Conservation (phyloP, 2,113 vertebrate genomes). For the Cryptomyrus ogoouensis region DNA sequence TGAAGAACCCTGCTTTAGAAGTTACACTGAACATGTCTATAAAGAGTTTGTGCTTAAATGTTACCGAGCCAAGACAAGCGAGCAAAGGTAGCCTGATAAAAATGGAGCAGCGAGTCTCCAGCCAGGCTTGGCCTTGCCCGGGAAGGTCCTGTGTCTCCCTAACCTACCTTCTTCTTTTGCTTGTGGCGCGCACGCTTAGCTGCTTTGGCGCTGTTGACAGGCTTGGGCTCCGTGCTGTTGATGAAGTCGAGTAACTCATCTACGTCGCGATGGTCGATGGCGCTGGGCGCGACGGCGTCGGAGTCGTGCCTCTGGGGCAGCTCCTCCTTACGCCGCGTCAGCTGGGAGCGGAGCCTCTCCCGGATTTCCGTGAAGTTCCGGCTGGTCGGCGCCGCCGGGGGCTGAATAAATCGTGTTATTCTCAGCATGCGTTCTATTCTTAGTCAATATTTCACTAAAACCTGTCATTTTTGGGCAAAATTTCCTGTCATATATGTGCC, state of each 20-base stretch:
- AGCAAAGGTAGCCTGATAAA: not conserved
- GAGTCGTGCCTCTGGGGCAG: conserved; percentile 81
- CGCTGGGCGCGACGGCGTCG: conserved; percentile 64
- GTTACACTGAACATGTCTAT: not conserved
- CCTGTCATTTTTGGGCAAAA: not conserved
- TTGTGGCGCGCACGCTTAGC: conserved; percentile 96
- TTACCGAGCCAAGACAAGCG: not conserved
- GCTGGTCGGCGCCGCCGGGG: conserved; percentile 92
- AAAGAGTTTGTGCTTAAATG: not conserved
- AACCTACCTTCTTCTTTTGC: conserved; percentile 95
- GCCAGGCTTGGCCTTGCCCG: not conserved
- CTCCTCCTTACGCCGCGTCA: conserved; percentile 94
- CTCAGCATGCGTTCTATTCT: not conserved
- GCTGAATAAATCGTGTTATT: conserved; percentile 55
- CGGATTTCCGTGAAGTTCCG: conserved; percentile 96
- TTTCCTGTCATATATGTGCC: not conserved
- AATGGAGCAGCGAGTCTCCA: not conserved
- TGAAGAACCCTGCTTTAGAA: not conserved
- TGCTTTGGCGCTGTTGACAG: conserved; percentile 91
- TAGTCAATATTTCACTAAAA: not conserved
- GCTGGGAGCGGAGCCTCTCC: conserved; percentile 88
- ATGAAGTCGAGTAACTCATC: conserved; percentile 94
- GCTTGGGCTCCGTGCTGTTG: conserved; percentile 92
- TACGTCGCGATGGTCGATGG: conserved; percentile 85
- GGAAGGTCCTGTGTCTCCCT: not conserved